Evolutionary conservation across 2,888 invertebrate species (phyloP), one percentile per base, ranked within the genome.

Genomic region (Caenorhabditis zanzibari): DNA sequence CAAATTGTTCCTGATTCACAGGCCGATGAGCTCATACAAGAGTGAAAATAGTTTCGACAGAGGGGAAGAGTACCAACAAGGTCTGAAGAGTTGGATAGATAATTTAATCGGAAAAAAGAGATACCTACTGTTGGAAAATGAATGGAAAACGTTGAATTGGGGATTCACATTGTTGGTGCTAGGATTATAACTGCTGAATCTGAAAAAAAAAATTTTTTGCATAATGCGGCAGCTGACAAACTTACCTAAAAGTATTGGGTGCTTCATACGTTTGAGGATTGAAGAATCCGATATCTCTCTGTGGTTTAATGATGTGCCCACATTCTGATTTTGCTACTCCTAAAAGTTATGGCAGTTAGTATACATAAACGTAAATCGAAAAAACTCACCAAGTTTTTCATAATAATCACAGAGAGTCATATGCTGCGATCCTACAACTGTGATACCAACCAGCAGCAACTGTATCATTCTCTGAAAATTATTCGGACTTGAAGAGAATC

Each of bases 1-100:
- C 88, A 88, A 19, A 88, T 81, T 19, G 79, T 84, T 44, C 88
- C 88, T 56, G 86, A 86, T 59, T 88, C 88, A 54, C 88, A 88
- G 3, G 80, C 77, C 0, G 79, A 54, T 0, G 85, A 85, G 14
- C 61, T 66, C 88, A 88, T 88, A 49, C 88, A 88, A 3, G 88
- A 88, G 66, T 88, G 88, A 76, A 86, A 88, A 74, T 86, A 88
- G 72, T 85, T 83, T 3, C 82, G 82, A 41, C 88, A 88, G 16
- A 88, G 77, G 14, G 86, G 85, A 19, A 83, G 73, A 14, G 71
- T 64, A 19, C 54, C 68, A 26, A 61, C 73, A 19, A 85, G 58
- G n/a, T 58, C 85, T 85, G 61, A 49, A 72, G 54, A 32, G 28
- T n/a, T 22, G 28, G 19, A n/a, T 1, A 26, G 16, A 16, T 41